Evolutionary conservation across 2,113 vertebrate species (phyloP).

Genomic region (Pavo muticus): DNA sequence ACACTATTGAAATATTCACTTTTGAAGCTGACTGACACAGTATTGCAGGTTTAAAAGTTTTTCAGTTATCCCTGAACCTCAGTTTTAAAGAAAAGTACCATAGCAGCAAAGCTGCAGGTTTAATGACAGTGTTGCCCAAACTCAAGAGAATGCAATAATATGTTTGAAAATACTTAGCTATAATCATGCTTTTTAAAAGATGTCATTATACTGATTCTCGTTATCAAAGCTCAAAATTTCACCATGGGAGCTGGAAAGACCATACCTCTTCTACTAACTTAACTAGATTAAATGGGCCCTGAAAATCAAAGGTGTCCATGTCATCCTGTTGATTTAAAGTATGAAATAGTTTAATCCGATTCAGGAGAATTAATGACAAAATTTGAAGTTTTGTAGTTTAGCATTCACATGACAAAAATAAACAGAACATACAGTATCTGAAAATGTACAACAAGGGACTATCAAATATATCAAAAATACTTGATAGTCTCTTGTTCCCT

Average conservation of each 20-base stretch:
- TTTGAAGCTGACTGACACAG: neutral
- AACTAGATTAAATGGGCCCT: neutral
- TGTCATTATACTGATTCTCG: neutral
- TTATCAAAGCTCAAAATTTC: conserved; percentile 4
- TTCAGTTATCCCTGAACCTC: neutral
- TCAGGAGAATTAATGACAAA: neutral
- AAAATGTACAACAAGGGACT: neutral
- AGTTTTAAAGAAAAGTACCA: neutral
- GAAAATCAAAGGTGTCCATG: neutral
- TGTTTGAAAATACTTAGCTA: neutral
- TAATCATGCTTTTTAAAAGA: neutral
- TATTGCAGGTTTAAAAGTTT: neutral
- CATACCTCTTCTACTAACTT: neutral
- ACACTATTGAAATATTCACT: neutral
- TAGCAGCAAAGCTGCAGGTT: neutral
- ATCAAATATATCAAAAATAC: neutral
- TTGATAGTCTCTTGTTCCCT: neutral
- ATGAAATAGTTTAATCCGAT: neutral
- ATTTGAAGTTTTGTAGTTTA: neutral
- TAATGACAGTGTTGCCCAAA: neutral
- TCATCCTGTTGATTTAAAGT: neutral
- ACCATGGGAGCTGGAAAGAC: neutral
- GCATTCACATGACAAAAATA: neutral
- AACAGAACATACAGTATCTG: neutral
- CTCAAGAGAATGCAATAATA: neutral